Conservation (phyloP, 2,797 vertebrate genomes). For the Chiroxiphia lanceolata region DNA sequence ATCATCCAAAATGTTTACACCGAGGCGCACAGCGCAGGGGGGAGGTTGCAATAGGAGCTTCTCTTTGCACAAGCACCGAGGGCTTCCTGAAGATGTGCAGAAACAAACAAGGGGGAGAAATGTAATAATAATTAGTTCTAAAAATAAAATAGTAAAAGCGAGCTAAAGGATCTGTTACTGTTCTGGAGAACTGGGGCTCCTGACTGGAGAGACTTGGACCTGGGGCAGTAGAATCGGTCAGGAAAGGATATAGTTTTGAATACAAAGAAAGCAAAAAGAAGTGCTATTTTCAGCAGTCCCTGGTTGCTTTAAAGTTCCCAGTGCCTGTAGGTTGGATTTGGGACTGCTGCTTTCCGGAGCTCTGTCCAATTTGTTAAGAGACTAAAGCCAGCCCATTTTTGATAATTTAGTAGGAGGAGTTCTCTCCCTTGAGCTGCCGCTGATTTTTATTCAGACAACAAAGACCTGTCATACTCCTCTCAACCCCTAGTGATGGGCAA, state of each 20-base stretch:
- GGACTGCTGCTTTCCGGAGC: conserved; percentile 90
- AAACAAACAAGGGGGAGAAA: conserved; percentile 57
- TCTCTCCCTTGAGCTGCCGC: conserved; percentile 83
- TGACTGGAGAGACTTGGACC: conserved; percentile 58
- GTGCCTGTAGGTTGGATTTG: conserved; percentile 90
- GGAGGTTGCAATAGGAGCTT: conserved; percentile 57
- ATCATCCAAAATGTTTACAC: conserved; percentile 84
- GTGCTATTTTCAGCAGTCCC: conserved; percentile 78
- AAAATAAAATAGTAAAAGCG: conserved; percentile 49
- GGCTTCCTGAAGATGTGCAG: conserved; percentile 58
- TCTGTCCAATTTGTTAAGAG: conserved; percentile 96
- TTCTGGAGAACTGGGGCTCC: conserved; percentile 55
- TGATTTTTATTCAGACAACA: conserved; percentile 96
- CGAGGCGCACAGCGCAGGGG: conserved; percentile 60
- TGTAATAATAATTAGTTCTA: conserved; percentile 59
- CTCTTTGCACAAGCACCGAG: conserved; percentile 55
- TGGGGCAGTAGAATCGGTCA: conserved; percentile 71
- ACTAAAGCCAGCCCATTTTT: conserved; percentile 95
- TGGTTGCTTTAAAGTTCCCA: conserved; percentile 84
- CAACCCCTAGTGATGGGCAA: conserved; percentile 84
- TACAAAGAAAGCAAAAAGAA: conserved; percentile 73
- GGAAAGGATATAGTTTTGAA: conserved; percentile 76
- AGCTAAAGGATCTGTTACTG: conserved; percentile 53
- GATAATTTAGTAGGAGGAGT: conserved; percentile 99
- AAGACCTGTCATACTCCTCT: conserved; percentile 95